Evolutionary conservation across 2,113 vertebrate species (phyloP).

Genomic region (Alexandromys fortis): DNA sequence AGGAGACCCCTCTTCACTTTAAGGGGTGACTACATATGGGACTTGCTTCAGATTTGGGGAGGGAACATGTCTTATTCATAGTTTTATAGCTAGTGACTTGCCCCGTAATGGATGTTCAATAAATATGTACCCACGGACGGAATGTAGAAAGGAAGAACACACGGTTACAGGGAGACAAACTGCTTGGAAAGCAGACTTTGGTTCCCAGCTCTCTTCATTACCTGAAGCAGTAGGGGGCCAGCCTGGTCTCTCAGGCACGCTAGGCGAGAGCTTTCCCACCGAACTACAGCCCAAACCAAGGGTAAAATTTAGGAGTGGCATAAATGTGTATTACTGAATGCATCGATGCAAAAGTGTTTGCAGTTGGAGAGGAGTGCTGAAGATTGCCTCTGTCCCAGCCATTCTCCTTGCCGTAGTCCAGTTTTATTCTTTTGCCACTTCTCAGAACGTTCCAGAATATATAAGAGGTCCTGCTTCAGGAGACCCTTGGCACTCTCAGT

Average conservation of each 20-base stretch:
- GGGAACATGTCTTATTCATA: conserved; percentile 64
- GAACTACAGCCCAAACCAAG: not conserved
- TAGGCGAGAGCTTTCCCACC: not conserved
- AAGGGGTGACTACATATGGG: conserved; percentile 62
- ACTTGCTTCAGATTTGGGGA: conserved; percentile 69
- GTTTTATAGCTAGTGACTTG: conserved; percentile 57
- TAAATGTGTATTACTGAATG: not conserved
- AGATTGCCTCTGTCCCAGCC: conserved; percentile 12
- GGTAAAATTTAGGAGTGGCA: not conserved
- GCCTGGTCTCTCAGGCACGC: not conserved
- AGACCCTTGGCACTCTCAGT: conserved; percentile 49
- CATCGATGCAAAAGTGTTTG: not conserved
- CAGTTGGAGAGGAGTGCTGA: not conserved
- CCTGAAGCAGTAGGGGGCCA: not conserved
- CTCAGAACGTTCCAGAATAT: conserved; percentile 62
- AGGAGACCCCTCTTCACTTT: conserved; percentile 66
- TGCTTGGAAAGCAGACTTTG: not conserved
- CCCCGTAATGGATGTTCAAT: conserved; percentile 21
- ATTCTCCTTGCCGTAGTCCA: conserved; percentile 32
- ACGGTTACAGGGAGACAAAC: not conserved
- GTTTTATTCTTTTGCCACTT: conserved; percentile 44
- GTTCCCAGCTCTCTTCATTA: not conserved
- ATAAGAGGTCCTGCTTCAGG: conserved; percentile 56
- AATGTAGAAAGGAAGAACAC: not conserved
- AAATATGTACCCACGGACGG: not conserved